Evolutionary conservation across 2,113 vertebrate genomes (phyloP).

Genomic region (Hippocampus barbouri): DNA sequence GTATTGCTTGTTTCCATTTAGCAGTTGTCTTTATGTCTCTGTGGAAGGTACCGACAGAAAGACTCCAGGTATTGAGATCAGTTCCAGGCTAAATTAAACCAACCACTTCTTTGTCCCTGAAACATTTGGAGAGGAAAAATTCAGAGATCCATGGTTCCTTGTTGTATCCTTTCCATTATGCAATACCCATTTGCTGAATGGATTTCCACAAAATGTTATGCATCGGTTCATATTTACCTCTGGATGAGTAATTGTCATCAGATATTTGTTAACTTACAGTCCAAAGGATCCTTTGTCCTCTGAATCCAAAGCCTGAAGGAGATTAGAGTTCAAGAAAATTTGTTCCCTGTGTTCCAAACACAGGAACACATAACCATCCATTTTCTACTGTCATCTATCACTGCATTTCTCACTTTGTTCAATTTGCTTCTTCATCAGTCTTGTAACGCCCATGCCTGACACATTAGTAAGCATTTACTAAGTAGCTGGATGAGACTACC

Average conservation of each 20-base stretch:
- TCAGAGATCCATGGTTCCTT: background rate
- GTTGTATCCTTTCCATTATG: background rate
- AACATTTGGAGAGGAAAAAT: background rate
- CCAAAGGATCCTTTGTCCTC: background rate
- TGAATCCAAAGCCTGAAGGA: background rate
- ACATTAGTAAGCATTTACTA: background rate
- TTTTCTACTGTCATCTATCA: no score
- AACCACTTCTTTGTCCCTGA: background rate
- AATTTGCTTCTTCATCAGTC: background rate
- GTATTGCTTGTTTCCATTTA: conserved; percentile 16
- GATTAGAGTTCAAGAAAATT: background rate
- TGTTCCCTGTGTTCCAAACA: no score
- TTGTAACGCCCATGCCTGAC: no score
- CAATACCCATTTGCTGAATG: background rate
- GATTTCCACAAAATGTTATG: background rate
- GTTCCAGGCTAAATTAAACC: background rate
- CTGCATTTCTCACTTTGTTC: no score
- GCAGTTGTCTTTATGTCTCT: conserved; percentile 6
- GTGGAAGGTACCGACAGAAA: background rate
- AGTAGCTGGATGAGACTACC: conserved; percentile 13
- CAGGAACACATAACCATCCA: no score
- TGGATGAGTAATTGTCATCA: background rate
- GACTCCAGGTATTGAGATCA: background rate
- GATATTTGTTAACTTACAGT: background rate
- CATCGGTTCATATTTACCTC: background rate